Evolutionary conservation across 2,888 invertebrate species (phyloP), one percentile per base, ranked within the genome.

Genomic region (Galerucella calmariensis): DNA sequence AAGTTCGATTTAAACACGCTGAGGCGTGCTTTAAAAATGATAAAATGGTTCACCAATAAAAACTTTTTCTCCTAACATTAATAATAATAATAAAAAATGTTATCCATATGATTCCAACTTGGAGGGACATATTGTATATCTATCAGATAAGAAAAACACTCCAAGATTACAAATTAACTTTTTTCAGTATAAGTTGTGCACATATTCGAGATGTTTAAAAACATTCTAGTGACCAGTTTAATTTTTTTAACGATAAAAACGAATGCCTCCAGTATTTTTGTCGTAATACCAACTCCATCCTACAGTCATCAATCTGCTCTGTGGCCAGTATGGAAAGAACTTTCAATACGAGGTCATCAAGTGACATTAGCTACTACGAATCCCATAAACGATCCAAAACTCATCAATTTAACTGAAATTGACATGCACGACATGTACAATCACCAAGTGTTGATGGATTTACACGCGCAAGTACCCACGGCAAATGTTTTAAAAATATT

Each of bases 291-390:
- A 10, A 77, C 79, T 5, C 82, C 84, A 9, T 82, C 83, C 1
- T 83, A 80, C 73, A 84, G 84, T 68, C 84, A 84, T 69, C 84
- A 84, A 77, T 66, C 79, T 14, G 79, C 81, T 9, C 83, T 79
- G 66, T 79, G 79, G 72, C 80, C 82, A 62, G 75, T 84, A 72
- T 83, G 82, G 82, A 79, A 74, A 65, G 83, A 82, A 74, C 72
- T 85, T 20, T 80, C 82, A 2, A 63, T 75, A 59, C 71, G 84
- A 70, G 86, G 86, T 61, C 86, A 86, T 74, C 76, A 86, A 69
- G 78, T 86, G 6, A 85, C 85, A 4, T 78, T 85, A 8, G 74
- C 86, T 27, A 83, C 86, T 10, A 83, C 85, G 6, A 76, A 83
- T 53, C 84, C 83, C 4, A 73, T 82, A 27, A 76, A 75, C 2